Evolutionary conservation across 2,888 invertebrate species (phyloP).

Genomic region (Drosophila dives): DNA sequence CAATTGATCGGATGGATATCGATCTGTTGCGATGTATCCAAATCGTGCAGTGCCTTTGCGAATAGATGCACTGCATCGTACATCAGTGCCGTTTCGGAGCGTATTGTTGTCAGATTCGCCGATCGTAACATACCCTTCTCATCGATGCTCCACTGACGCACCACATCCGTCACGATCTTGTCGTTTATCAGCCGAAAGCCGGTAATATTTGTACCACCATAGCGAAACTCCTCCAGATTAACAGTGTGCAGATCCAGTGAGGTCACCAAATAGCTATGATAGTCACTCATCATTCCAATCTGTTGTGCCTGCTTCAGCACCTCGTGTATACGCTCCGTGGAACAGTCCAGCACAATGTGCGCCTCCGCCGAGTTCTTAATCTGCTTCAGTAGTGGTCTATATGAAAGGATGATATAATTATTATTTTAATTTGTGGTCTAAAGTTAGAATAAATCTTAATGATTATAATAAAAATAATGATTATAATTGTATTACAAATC

Average conservation of each 20-base stretch:
- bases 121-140: conserved; percentile 88
- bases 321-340: conserved; percentile 93
- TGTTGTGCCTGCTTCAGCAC: conserved; percentile 97
- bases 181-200: conserved; percentile 96
- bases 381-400: conserved; percentile 94
- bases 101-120: conserved; percentile 83
- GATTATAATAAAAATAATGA: neutral
- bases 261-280: conserved; percentile 96
- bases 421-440: neutral
- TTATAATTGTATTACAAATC: neutral
- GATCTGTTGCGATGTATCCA: conserved; percentile 95
- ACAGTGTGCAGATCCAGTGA: conserved; percentile 96
- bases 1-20: conserved; percentile 95
- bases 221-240: conserved; percentile 96
- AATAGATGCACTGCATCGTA: conserved; percentile 98
- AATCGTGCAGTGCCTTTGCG: conserved; percentile 95
- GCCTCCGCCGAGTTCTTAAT: conserved; percentile 96
- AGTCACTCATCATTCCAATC: conserved; percentile 98
- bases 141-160: conserved; percentile 92
- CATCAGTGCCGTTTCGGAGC: conserved; percentile 96
- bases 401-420: neutral
- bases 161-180: conserved; percentile 91
- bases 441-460: neutral
- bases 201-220: conserved; percentile 97
- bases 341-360: conserved; percentile 95